A percentile compares a stretch with the other conserved stretches of the same genome.
phyloP scores from a whole-genome alignment of 2,113 vertebrate genomes.

The Sapayoa aenigma region DNA sequence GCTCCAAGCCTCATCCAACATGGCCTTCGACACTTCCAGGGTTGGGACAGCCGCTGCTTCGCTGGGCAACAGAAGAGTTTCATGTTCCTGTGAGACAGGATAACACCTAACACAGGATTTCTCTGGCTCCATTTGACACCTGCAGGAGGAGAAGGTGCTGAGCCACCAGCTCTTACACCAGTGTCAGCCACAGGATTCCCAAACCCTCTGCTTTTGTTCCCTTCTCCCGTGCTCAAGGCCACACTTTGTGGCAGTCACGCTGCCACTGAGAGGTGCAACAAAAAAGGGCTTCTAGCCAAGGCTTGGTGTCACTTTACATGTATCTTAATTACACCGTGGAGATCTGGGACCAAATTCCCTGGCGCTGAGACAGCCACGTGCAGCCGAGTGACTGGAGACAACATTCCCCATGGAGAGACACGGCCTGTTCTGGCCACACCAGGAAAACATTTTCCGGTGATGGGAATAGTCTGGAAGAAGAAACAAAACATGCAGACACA shows the following conservation, averaged over 20 bases:
- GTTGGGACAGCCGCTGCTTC: fast-evolving
- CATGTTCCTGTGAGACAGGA: neutral
- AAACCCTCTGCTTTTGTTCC: neutral
- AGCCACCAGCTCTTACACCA: neutral
- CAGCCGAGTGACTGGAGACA: neutral
- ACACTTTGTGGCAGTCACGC: fast-evolving
- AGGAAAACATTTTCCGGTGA: neutral
- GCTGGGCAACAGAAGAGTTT: neutral
- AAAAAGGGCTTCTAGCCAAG: neutral
- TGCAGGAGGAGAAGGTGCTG: neutral
- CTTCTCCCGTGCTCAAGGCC: neutral
- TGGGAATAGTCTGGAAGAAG: neutral
- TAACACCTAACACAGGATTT: fast-evolving
- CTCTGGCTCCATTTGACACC: neutral
- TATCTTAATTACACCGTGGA: neutral
- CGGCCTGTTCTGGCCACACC: neutral
- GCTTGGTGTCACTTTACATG: neutral
- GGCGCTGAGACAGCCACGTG: neutral
- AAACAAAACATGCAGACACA: neutral
- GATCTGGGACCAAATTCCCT: neutral
- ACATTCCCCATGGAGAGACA: fast-evolving
- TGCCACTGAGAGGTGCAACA: neutral
- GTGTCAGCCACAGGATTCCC: neutral
- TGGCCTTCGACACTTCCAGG: neutral
- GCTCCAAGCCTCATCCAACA: neutral